Base-by-base conservation (phyloP, 1,140 invertebrate genomes). In the Drosophila busckii region DNA sequence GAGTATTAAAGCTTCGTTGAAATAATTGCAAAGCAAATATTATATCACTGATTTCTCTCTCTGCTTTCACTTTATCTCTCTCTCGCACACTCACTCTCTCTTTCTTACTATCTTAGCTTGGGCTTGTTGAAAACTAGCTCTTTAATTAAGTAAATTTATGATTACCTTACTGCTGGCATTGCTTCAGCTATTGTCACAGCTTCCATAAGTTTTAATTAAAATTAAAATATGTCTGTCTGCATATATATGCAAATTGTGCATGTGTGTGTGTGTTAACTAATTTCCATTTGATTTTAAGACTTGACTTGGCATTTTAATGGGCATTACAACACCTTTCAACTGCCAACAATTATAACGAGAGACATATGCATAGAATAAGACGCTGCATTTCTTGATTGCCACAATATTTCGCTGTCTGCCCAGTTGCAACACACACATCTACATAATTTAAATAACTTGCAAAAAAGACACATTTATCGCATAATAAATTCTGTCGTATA, bases 391-490 rank as follows among this genome's bases (percentile, higher is more conserved):
- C n/a, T n/a, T n/a, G n/a, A n/a, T 63, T 64, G 61, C 60, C 61
- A 37, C 55, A 48, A 64, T 64, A 64, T 64, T 46, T 64, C n/a
- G n/a, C n/a, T n/a, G n/a, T n/a, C n/a, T n/a, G n/a, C n/a, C n/a
- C n/a, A n/a, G n/a, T n/a, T n/a, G n/a, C n/a, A n/a, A 56, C 23
- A 40, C 32, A 50, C 35, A 56, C 45, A 52, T 53, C 34, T 52
- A 59, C 62, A 66, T 66, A 59, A 66, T 66, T 67, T 67, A 63
- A 66, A 66, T 66, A 67, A 45, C 53, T 67, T 54, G 52, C 62
- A 67, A 67, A 66, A 67, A 66, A 66, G 64, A n/a, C 64, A 67
- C 64, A 66, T 67, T 66, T 67, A 67, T 67, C 64, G 64, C 62
- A 67, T 66, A n/a, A n/a, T n/a, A n/a, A 67, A 67, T 67, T 59